Evolutionary conservation across 2,113 vertebrate species (phyloP), one percentile per base, ranked within the genome.

Genomic region (Cnemophilus loriae): DNA sequence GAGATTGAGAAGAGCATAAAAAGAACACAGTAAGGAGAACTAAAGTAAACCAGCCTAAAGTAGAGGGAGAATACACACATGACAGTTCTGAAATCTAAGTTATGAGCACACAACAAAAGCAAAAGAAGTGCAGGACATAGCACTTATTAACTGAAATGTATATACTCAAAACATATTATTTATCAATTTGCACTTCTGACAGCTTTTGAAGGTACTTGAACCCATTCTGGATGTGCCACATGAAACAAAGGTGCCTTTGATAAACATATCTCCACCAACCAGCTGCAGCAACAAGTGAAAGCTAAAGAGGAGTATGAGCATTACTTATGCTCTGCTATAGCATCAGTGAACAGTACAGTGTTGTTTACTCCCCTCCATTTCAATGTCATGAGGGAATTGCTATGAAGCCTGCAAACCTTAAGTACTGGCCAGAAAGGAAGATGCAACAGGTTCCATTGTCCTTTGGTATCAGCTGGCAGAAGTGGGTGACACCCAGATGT

Each of bases 361-460:
- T 11, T 53, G 16, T n/a, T 71, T 60, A 65, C 32, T 56, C 27
- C 33, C 52, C 30, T 57, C 30, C 32, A 63, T 59, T 55, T 71
- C 47, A 59, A 2, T 21, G 74, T 39, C 87, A 60, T 0, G 0
- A 84, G 7, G 39, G 37, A 78, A 61, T 16, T 12, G 1, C 46
- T 23, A 33, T 26, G 56, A 80, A 57, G 67, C 37, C 47, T 42
- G 11, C 52, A 74, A 68, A 87, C 42, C 16, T 35, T 20, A 41
- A 8, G 3, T 4, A 69, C 14, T 13, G 32, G 15, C n/a, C 63
- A 65, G 68, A 69, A 86, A 76, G 49, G 44, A 75, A 86, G 67
- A n/a, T 20, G 79, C n/a, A 50, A 37, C 5, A 83, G 20, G 4
- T 26, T 56, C 16, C 60, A 16, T 18, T 35, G 22, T 28, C 41